A percentile compares a stretch with the other conserved stretches of the same genome.
phyloP scores from a whole-genome alignment of 2,888 invertebrate species.

The Philhelius pedissequus region DNA sequence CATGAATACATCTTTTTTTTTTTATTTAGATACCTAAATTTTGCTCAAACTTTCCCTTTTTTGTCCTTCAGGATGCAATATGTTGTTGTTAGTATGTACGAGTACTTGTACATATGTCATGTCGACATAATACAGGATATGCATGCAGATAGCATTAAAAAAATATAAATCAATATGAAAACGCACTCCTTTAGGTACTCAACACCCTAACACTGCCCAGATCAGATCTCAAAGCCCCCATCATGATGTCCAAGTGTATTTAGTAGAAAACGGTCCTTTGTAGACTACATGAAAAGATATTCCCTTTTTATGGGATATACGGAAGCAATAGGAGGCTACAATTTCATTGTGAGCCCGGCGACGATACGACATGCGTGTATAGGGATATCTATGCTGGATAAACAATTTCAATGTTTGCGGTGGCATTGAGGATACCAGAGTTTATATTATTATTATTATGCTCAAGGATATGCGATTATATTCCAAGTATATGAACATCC shows the following conservation, averaged over 20 bases:
- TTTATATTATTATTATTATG: constrained; percentile 45
- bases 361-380: not conserved
- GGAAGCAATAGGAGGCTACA: constrained; percentile 19
- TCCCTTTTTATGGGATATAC: constrained; percentile 2
- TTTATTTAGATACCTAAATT: not conserved
- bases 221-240: not conserved
- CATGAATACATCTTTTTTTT: not conserved
- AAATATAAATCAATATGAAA: constrained; percentile 48
- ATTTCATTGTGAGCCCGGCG: not conserved
- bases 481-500: constrained; percentile 11
- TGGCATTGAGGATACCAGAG: constrained; percentile 21
- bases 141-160: not conserved
- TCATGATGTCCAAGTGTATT: not conserved
- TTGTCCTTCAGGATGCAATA: constrained; percentile 1
- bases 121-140: not conserved
- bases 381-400: not conserved
- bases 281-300: constrained; percentile 1
- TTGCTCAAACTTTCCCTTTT: constrained; percentile 54
- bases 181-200: constrained; percentile 23
- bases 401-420: constrained; percentile 43
- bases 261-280: constrained; percentile 3
- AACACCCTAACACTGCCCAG: constrained; percentile 3
- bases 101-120: not conserved
- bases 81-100: too few species aligned
- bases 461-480: constrained; percentile 28